Base-by-base conservation (phyloP, 35 echinoderm and acorn worm genomes). In the Holothuria glaberrima region DNA sequence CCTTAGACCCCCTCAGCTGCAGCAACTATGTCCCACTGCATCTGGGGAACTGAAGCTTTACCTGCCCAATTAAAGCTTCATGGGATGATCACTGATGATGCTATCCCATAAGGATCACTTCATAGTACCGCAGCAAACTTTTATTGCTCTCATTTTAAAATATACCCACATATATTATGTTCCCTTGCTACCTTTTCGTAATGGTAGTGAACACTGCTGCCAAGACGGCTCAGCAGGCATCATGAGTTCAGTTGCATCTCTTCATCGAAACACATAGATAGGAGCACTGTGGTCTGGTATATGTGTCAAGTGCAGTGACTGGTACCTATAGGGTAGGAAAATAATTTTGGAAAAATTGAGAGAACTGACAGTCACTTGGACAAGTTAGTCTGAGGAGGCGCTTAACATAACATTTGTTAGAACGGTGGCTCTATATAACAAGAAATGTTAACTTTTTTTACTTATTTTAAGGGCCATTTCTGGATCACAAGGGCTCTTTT, bases 231-330 rank as follows among this genome's bases (percentile, higher is more conserved):
- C 57, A 32, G 25, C 80, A 84, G 36, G 80, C 54, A 59, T 17
- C 57, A 12, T 54, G 3, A 82, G 22, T 59, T 61, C 19, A 20
- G 54, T 20, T 7, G 16, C 46, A 13, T 35, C 57, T 34, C 68
- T 71, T 92, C 79, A 99, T 66, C 97, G 81, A 63, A 99, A 99
- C 50, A 95, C 88, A 78, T 95, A 99, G 94, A 99, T 99, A 13
- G 97, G 97, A 52, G 94, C 93, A 52, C 97, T 99, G 69, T 99
- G 93, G 25, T 95, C 97, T 26, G 83, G 64, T 34, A 99, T 91
- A 28, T 99, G 97, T 12, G 91, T 94, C 67, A 99, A 79, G 66
- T 95, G 94, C 46, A 99, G 65, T 25, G 93, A 95, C 85, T 99
- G 97, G 86, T 95, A 99, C 97, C 97, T 99, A 81, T n/a, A 59